Percentiles rank a stretch among this genome's conserved stretches.
phyloP scores from a whole-genome alignment of 2,888 invertebrate genomes.

The Actias luna region DNA sequence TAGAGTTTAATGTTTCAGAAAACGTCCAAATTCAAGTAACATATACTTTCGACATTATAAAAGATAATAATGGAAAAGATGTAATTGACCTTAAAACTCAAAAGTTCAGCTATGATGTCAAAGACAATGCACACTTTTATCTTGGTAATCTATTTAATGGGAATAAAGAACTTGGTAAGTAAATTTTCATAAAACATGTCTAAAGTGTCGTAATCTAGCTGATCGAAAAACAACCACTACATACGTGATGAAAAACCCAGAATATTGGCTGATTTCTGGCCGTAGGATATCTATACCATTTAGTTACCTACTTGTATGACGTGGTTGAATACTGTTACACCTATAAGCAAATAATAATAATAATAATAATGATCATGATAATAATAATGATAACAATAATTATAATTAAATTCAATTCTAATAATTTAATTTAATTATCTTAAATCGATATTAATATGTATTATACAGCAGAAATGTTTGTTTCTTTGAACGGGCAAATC shows the following conservation, averaged over 20 bases:
- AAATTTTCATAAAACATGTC: not conserved
- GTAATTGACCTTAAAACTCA: conserved; percentile 49
- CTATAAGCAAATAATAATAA: too few relatives aligned
- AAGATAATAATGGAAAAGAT: conserved; percentile 51
- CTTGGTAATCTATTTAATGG: conserved; percentile 66
- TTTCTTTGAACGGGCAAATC: too few relatives aligned
- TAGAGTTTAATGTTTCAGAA: conserved; percentile 39
- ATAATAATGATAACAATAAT: too few relatives aligned
- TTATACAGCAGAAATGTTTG: too few relatives aligned
- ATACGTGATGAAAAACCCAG: not conserved
- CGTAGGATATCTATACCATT: too few relatives aligned
- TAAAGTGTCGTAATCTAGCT: not conserved
- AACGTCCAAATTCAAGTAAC: conserved; percentile 38
- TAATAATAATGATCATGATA: too few relatives aligned
- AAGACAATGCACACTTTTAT: conserved; percentile 47
- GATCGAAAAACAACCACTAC: not conserved
- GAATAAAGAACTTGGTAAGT: conserved; percentile 63
- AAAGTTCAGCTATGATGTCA: conserved; percentile 52
- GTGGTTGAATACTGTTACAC: too few relatives aligned
- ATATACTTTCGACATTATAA: conserved; percentile 39
- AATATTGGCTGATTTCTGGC: not conserved
- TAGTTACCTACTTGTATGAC: too few relatives aligned
- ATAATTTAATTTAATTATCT: too few relatives aligned
- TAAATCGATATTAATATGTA: too few relatives aligned
- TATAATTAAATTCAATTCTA: too few relatives aligned